phyloP scores from a whole-genome alignment of 2,888 invertebrate species.

The Drosophila demipolita region DNA sequence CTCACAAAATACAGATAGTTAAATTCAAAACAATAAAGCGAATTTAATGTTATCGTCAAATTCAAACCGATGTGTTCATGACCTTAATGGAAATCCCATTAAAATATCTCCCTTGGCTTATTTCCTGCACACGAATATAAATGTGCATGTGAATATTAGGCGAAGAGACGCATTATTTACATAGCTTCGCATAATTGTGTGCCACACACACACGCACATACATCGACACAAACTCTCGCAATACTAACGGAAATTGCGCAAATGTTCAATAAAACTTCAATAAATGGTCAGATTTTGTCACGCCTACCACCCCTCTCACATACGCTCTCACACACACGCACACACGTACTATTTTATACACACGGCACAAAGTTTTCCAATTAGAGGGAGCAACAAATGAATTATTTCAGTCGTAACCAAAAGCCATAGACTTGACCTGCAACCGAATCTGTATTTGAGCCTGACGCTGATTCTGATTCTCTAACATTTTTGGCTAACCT shows the following conservation, averaged over 20 bases:
- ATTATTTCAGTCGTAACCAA: slow-evolving; percentile 58
- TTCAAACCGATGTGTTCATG: slow-evolving; percentile 4
- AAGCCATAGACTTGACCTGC: slow-evolving; percentile 12
- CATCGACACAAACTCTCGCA: background rate
- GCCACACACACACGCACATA: background rate
- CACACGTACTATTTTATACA: slow-evolving; percentile 1
- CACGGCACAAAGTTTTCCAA: slow-evolving; percentile 68
- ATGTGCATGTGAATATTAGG: slow-evolving; percentile 18
- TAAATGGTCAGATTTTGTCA: slow-evolving; percentile 36
- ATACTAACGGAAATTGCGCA: slow-evolving; percentile 25
- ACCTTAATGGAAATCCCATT: slow-evolving; percentile 20
- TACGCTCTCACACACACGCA: background rate
- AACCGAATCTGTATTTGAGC: slow-evolving; percentile 2
- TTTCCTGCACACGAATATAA: background rate
- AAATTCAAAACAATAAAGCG: background rate
- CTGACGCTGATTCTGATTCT: background rate
- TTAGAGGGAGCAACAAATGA: slow-evolving; percentile 64
- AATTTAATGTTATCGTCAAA: background rate
- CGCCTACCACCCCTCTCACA: background rate
- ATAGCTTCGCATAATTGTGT: slow-evolving; percentile 11
- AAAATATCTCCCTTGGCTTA: slow-evolving; percentile 2
- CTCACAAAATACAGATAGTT: background rate
- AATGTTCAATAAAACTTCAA: slow-evolving; percentile 41
- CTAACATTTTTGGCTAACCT: background rate
- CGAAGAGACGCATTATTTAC: slow-evolving; percentile 3